Conservation (phyloP, 2,113 vertebrate genomes). For the Crypturellus undulatus region DNA sequence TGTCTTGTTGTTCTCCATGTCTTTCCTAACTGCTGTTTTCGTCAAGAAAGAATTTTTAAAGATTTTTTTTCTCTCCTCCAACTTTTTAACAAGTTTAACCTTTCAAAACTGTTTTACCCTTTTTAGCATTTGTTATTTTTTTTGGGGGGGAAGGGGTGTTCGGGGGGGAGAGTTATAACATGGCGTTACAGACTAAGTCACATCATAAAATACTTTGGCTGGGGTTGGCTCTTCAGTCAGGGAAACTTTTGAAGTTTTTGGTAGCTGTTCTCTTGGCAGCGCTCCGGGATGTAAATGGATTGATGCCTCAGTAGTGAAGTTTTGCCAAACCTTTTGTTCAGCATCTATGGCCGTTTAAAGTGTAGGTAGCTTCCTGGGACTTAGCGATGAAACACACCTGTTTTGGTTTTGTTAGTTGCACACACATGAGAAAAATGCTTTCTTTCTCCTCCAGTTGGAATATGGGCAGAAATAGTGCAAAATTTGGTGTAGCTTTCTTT, state of each 20-base stretch:
- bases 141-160: background rate
- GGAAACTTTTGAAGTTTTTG: conserved; percentile 65
- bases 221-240: conserved; percentile 37
- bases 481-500: background rate
- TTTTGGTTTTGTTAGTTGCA: background rate
- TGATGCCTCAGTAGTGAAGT: conserved; percentile 11
- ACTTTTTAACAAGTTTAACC: background rate
- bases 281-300: conserved; percentile 51
- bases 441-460: background rate
- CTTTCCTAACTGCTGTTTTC: background rate
- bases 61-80: background rate
- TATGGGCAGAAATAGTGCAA: background rate
- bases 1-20: background rate
- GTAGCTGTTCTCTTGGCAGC: conserved; percentile 56
- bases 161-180: background rate
- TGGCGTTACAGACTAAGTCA: conserved; percentile 32
- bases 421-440: accelerated
- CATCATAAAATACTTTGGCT: conserved; percentile 60
- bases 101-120: background rate
- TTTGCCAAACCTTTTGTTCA: conserved; percentile 44
- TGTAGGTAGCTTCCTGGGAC: conserved; percentile 12
- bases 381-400: background rate
- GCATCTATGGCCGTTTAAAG: background rate
- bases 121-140: background rate
- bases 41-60: background rate